These are phyloP conservation scores for Peromyscus nudipes DNA, from an alignment of 2,797 vertebrate species.

Conservation along the genomic window DNA sequence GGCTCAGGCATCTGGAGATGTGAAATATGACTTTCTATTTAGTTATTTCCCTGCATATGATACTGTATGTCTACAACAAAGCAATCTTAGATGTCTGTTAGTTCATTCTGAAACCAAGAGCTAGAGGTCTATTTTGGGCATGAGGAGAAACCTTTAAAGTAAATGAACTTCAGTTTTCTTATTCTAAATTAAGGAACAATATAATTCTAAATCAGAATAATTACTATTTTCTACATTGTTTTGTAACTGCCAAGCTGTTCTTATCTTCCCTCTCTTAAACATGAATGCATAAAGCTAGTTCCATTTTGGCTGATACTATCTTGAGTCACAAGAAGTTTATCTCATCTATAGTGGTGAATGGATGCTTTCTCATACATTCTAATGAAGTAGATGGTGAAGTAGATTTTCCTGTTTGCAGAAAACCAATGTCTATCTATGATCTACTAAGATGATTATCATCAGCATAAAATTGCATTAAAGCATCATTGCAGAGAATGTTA, in stretches of 20 bases:
- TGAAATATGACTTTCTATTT: conserved; percentile 3
- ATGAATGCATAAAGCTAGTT: background rate
- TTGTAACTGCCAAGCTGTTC: conserved; percentile 1
- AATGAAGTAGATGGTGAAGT: conserved; percentile 26
- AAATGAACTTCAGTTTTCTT: background rate
- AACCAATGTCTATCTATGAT: conserved; percentile 37
- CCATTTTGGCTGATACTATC: background rate
- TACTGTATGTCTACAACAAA: background rate
- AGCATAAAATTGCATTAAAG: conserved; percentile 14
- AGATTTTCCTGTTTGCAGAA: conserved; percentile 58
- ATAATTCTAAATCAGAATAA: conserved; percentile 39
- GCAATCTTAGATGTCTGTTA: background rate
- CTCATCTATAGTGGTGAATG: background rate
- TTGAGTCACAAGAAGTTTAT: conserved; percentile 43
- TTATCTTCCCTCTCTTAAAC: conserved; percentile 58
- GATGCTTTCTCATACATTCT: background rate
- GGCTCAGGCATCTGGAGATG: background rate
- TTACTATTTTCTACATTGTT: conserved; percentile 55
- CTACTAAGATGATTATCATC: conserved; percentile 44
- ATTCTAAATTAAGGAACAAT: conserved; percentile 6
- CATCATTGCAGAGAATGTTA: background rate
- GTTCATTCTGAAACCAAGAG: conserved; percentile 50
- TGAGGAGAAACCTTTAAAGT: background rate
- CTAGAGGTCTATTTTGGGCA: background rate
- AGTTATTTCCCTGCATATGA: background rate